Evolutionary conservation across 2,888 invertebrate genomes (phyloP), one percentile per base, ranked within the genome.

Genomic region (Plagiodera versicolora): DNA sequence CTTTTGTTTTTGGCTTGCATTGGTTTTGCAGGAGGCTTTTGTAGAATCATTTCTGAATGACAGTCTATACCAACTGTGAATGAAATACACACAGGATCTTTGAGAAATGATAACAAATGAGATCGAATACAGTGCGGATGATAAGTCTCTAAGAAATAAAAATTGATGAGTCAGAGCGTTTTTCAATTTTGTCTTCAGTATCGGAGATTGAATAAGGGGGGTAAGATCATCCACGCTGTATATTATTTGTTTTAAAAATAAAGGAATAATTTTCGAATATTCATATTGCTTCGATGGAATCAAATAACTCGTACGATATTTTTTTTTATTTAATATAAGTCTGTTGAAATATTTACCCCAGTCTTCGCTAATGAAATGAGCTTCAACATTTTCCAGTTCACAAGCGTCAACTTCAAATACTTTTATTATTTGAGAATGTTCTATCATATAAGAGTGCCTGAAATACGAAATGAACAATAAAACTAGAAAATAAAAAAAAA

Each of bases 341-440:
- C 11, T 55, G 19, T 20, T 39, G 17, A 24, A 59, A 57, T 32
- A 9, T 60, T 77, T 77, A 86, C 87, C 86, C 78, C 84, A 83
- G 65, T 75, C 81, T 48, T 85, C 83, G 70, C 87, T 87, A 48
- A 88, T 80, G 63, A 87, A 84, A 72, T 86, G 81, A 18, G 81
- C 84, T 56, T 76, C 75, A 57, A 88, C 77, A 70, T 80, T 81
- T 62, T 84, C 66, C 2, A 68, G 79, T 66, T 82, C 81, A 19
- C 64, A 70, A 53, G 79, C 77, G 69, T 80, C 79, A 60, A 84
- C 75, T 30, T 77, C 76, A 44, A 87, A 73, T 2, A 54, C 76
- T 70, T 80, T 81, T 10, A 71, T 76, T 47, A 86, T 79, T 55
- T 68, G 75, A 11, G 81, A 82, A 70, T 82, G 80, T 66, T 83